Percentiles rank a stretch among this genome's conserved stretches.
phyloP scores from a whole-genome alignment of 2,113 vertebrate species.

The Hippopotamus amphibius region DNA sequence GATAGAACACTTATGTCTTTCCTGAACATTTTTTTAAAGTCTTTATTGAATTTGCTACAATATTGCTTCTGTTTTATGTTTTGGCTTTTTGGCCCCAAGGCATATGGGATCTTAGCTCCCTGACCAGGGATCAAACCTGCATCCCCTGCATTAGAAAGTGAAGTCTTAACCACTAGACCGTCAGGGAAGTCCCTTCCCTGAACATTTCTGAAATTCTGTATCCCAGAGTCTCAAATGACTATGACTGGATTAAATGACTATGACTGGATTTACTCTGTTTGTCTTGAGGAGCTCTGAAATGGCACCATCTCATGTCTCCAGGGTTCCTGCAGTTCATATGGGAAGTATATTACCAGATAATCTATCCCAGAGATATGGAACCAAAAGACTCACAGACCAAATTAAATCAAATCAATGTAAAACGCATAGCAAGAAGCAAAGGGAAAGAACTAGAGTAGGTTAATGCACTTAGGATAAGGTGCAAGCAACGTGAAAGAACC shows the following conservation, averaged over 20 bases:
- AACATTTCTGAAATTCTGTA: neutral
- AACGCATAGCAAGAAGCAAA: neutral
- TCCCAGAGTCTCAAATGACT: neutral
- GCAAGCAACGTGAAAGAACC: neutral
- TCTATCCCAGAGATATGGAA: neutral
- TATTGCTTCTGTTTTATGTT: too few species aligned
- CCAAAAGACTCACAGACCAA: neutral
- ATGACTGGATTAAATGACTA: neutral
- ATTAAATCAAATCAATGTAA: slow-evolving; percentile 2
- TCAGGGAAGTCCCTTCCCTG: neutral
- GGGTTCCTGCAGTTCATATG: neutral
- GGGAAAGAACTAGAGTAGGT: neutral
- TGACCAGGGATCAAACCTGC: too few species aligned
- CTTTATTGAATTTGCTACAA: too few species aligned
- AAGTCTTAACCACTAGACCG: too few species aligned
- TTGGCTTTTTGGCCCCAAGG: too few species aligned
- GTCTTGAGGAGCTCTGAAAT: neutral
- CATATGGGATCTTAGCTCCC: too few species aligned
- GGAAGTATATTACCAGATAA: neutral
- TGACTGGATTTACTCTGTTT: neutral
- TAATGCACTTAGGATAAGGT: neutral
- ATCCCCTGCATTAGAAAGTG: too few species aligned
- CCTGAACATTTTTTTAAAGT: neutral
- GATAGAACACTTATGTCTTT: neutral
- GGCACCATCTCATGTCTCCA: neutral